phyloP scores from a whole-genome alignment of 2,113 vertebrate genomes.

The Pedetes capensis region DNA sequence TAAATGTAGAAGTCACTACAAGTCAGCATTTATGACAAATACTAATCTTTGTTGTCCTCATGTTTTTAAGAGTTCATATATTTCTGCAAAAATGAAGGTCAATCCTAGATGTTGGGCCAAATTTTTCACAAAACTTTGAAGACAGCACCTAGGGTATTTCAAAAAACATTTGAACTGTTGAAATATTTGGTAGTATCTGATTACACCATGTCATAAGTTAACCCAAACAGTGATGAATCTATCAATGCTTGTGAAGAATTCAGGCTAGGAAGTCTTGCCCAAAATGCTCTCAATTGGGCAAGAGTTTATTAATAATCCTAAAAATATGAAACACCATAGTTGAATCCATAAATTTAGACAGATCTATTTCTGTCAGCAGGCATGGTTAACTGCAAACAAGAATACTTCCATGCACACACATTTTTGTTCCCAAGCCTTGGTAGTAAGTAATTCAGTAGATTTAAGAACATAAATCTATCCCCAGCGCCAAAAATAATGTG shows the following conservation, averaged over 20 bases:
- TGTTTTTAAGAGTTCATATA: not conserved
- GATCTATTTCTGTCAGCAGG: not conserved
- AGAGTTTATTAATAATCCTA: slow-evolving; percentile 5
- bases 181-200: slow-evolving; percentile 8
- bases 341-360: not conserved
- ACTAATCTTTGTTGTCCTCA: not conserved
- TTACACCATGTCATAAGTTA: not conserved
- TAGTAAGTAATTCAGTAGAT: not conserved
- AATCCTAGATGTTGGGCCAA: not conserved
- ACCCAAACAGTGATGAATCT: not conserved
- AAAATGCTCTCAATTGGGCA: not conserved
- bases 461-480: not conserved
- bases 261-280: not conserved
- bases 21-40: not conserved
- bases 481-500: not conserved
- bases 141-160: not conserved
- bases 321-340: not conserved
- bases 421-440: not conserved
- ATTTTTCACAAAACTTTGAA: not conserved
- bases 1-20: not conserved
- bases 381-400: slow-evolving; percentile 9
- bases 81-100: not conserved
- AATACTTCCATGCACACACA: not conserved
- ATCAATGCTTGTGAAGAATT: not conserved
- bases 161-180: not conserved